Evolutionary conservation across 2,797 vertebrate species (phyloP), one percentile per base, ranked within the genome.

Genomic region (Bryconaethiops microstoma): DNA sequence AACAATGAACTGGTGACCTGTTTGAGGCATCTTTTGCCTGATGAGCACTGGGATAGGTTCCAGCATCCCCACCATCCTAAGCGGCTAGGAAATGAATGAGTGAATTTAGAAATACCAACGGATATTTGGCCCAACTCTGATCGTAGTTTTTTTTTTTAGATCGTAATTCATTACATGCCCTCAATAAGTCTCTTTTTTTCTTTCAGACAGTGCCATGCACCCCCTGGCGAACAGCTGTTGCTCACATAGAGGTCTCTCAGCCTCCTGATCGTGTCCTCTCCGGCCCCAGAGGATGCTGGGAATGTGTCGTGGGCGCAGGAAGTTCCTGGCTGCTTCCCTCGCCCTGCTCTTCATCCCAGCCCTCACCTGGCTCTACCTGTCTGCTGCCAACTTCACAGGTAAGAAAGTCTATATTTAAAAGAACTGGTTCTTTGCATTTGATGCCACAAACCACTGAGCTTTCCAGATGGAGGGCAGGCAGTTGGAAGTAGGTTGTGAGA

Each of bases 251-350:
- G 94, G 88, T 94, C 89, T 85, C 79, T 19, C 84, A 79, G 87
- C 92, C 86, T 89, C 88, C 92, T 93, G 88, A 88, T 91, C 90
- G 89, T 74, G 54, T 81, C 81, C 42, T 75, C 88, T 84, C 83
- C 85, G 88, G 87, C 89, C 89, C 83, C 95, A 93, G 94, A 98
- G 95, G 95, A 99, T 99, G 97, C 96, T 99, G 94, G 97, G 96
- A 92, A 96, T 99, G 95, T 99, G 97, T 94, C 96, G 98, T 79
- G 97, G 98, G 89, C 96, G 97, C 94, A 95, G 97, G 95, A 99
- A 98, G 94, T 98, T 99, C 94, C 93, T 99, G 94, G 96, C 93
- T 91, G 97, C 96, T 88, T 96, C 96, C 74, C 89, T 98, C 82
- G 96, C 95, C 39, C 87, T 97, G 86, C 95, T 99, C 82, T 98